Evolutionary conservation across 2,888 invertebrate genomes (phyloP).

Genomic region (Carterocephalus palaemon): DNA sequence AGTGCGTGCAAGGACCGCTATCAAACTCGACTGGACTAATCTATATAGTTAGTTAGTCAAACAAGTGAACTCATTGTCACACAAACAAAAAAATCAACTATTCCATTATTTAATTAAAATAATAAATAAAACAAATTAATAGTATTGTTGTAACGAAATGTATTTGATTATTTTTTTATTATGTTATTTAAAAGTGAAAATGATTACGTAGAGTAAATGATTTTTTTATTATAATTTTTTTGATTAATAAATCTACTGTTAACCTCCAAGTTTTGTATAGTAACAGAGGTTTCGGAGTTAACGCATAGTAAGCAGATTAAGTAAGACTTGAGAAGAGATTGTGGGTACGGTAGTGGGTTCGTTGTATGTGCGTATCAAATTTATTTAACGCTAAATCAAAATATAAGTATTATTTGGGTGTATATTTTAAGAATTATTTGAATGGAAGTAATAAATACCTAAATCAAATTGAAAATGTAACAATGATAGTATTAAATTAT

Average conservation of each 20-base stretch:
- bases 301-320: constrained; percentile 52
- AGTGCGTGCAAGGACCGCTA: constrained; percentile 36
- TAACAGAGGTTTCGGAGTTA: constrained; percentile 51
- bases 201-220: constrained; percentile 70
- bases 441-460: too few relatives aligned
- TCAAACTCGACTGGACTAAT: constrained; percentile 31
- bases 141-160: constrained; percentile 70
- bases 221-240: constrained; percentile 46
- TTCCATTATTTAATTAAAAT: constrained; percentile 68
- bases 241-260: constrained; percentile 52
- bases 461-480: too few relatives aligned
- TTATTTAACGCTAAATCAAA: too few relatives aligned
- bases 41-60: constrained; percentile 52
- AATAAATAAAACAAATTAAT: constrained; percentile 44
- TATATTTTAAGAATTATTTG: too few relatives aligned
- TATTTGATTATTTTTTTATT: constrained; percentile 73
- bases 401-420: too few relatives aligned
- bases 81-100: constrained; percentile 66
- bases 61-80: constrained; percentile 46
- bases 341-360: constrained; percentile 29
- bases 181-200: constrained; percentile 67
- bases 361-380: constrained; percentile 14
- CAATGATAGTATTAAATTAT: too few relatives aligned
- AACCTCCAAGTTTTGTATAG: constrained; percentile 67
- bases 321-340: constrained; percentile 32